Conservation (phyloP, 2,113 vertebrate genomes). For the Mormyrus iriodes region DNA sequence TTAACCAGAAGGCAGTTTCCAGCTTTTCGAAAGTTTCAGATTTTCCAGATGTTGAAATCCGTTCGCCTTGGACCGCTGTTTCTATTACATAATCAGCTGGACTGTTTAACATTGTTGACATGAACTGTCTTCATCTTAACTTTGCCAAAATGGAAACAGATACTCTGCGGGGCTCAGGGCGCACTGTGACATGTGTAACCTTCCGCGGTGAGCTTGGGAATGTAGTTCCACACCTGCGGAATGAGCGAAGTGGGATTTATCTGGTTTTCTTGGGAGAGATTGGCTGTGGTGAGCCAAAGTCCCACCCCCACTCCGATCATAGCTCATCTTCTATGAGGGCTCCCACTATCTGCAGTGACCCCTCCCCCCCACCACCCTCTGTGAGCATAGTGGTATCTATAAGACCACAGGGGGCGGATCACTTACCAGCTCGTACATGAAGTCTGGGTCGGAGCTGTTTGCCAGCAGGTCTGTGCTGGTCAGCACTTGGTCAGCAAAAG, state of each 20-base stretch:
- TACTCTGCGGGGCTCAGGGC: not conserved
- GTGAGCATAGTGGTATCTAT: not conserved
- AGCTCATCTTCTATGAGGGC: not conserved
- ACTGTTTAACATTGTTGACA: not conserved
- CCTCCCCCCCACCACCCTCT: not conserved
- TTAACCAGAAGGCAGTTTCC: not conserved
- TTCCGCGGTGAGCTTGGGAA: not conserved
- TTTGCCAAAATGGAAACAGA: not conserved
- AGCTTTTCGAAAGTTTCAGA: not conserved
- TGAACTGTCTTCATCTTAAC: not conserved
- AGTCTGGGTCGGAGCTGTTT: constrained; percentile 93
- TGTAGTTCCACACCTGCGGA: not conserved
- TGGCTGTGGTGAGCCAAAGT: too few relatives aligned
- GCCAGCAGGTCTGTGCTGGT: constrained; percentile 95
- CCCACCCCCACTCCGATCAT: not conserved
- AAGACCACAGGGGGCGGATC: not conserved
- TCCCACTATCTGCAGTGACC: not conserved
- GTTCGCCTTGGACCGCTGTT: not conserved
- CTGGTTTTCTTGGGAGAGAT: not conserved
- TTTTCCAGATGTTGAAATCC: not conserved
- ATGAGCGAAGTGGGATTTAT: not conserved
- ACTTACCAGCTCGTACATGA: constrained; percentile 98
- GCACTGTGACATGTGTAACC: not conserved
- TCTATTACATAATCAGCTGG: not conserved
- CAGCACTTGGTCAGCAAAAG: constrained; percentile 92